Conservation (phyloP, 2,888 invertebrate species). For the Andrena bucephala region DNA sequence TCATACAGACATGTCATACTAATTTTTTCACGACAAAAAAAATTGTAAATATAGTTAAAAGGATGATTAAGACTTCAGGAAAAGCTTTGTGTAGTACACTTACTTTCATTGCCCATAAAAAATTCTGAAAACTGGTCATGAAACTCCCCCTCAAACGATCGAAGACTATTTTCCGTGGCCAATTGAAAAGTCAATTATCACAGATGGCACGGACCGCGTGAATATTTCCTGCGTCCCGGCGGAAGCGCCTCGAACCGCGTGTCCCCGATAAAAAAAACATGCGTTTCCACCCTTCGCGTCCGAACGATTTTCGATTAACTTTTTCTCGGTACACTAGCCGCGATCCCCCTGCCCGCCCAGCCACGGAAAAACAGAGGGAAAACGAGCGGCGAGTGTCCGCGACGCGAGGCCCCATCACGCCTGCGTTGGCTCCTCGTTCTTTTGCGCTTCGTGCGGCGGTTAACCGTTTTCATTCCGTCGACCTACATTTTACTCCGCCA, state of each 20-base stretch:
- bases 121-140: too few species aligned
- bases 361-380: neutral
- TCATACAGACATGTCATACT: too few species aligned
- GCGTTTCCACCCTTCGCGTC: neutral
- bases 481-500: conserved; percentile 23
- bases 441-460: conserved; percentile 19
- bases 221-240: conserved; percentile 2
- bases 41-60: too few species aligned
- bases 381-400: neutral
- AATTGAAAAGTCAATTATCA: conserved; percentile 32
- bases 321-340: neutral
- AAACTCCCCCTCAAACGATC: neutral
- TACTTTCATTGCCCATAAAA: too few species aligned
- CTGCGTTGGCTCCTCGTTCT: conserved; percentile 7
- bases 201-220: neutral
- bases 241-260: neutral
- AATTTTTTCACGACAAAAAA: too few species aligned
- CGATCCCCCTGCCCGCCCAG: neutral
- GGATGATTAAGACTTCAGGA: too few species aligned
- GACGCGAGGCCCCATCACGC: neutral
- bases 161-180: neutral
- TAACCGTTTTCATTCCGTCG: conserved; percentile 20
- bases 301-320: conserved; percentile 32
- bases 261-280: conserved; percentile 1
- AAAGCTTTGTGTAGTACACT: too few species aligned